Base-by-base conservation (phyloP, 2,113 vertebrate species). In the Opisthocomus hoazin region DNA sequence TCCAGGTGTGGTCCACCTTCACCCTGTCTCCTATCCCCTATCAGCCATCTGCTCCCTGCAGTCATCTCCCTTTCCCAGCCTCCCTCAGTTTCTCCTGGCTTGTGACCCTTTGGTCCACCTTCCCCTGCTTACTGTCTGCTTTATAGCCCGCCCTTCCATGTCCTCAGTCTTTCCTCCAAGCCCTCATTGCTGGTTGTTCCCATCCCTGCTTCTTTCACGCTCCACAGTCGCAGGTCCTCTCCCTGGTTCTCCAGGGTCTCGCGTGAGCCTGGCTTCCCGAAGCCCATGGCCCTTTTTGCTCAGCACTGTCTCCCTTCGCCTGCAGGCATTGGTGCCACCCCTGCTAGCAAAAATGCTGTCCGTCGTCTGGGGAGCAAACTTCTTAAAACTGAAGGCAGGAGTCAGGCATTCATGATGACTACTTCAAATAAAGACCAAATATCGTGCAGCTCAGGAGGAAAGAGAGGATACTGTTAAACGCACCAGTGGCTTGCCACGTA, bases 1-100 rank as follows among this genome's bases (percentile, higher is more conserved):
- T 64, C 74, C 94, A 95, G 92, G 96, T 94, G 94, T 84, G 91
- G 91, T 96, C 65, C 78, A 79, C 74, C 37, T 73, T 61, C 71
- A 19, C 8, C 50, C 76, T 37, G 20, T 75, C 86, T 71, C 39
- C 64, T 18, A 19, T 26, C 8, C 27, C 58, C 73, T 75, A 86
- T 69, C 74, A 87, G 36, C 92, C 89, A 94, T 71, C 95, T 96
- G 94, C 77, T 95, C 50, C 66, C 57, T 36, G 45, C 58, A 73
- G 81, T 57, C 85, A 87, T 70, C 69, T 89, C 34, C 37, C 41
- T 74, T 69, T 84, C 70, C 91, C 77, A 73, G 29, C 63, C 37
- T 34, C 29, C 70, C n/a, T 39, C 36, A 11, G 7, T 73, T 85
- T 69, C 84, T 89, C 58, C 70, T 87, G 70, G 48, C n/a, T 58